A percentile compares a stretch with the other conserved stretches of the same genome.
Conservation (phyloP, 2,888 invertebrate genomes). For the Iselma pallidipennis region DNA sequence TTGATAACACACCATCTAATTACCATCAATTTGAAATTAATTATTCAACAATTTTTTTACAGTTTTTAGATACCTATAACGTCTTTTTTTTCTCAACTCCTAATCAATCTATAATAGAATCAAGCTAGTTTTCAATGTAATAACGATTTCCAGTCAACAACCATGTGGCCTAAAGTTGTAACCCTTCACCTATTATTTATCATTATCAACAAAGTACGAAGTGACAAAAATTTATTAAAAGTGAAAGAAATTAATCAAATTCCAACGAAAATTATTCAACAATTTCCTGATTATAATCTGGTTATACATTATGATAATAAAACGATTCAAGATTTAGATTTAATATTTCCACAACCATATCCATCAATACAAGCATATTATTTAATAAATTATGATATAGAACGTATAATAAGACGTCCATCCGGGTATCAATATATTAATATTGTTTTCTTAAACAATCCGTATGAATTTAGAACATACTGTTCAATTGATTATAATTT, state of each 20-base stretch:
- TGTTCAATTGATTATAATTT: slow-evolving; percentile 12
- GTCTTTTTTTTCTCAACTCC: no score
- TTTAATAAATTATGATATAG: slow-evolving; percentile 1
- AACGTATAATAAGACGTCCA: slow-evolving; percentile 1
- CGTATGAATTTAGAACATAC: slow-evolving; percentile 9
- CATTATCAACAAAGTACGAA: no score
- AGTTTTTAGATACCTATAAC: no score
- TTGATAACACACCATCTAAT: no score
- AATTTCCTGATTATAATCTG: slow-evolving; percentile 2
- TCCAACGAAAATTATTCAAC: neutral
- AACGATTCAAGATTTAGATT: neutral
- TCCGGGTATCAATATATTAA: slow-evolving; percentile 13
- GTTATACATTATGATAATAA: slow-evolving; percentile 12
- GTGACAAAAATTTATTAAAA: neutral
- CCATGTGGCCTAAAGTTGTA: no score
- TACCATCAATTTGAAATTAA: no score
- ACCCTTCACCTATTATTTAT: no score
- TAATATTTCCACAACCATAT: neutral
- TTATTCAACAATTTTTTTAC: no score
- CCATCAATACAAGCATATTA: neutral
- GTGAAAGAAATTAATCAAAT: neutral
- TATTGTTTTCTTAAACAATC: slow-evolving; percentile 15
- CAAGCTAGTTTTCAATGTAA: no score
- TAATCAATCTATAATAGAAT: no score
- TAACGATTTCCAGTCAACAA: no score